Percentiles rank a stretch among this genome's conserved stretches.
phyloP scores from a whole-genome alignment of 2,113 vertebrate species.

The Mustelus asterias region DNA sequence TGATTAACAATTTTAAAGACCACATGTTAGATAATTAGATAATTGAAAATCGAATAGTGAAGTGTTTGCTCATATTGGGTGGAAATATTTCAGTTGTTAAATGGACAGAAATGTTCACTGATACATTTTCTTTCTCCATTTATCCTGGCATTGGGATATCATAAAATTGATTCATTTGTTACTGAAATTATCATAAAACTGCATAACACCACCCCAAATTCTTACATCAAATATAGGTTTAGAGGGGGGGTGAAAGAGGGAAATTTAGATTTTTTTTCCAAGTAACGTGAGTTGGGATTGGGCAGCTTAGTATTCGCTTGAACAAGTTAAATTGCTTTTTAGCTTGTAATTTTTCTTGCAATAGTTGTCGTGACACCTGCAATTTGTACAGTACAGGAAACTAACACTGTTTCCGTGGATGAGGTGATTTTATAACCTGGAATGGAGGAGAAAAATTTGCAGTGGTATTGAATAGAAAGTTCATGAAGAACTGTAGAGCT shows the following conservation, averaged over 20 bases:
- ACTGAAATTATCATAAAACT: neutral
- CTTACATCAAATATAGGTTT: neutral
- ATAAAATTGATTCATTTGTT: neutral
- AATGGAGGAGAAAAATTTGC: neutral
- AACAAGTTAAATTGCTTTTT: neutral
- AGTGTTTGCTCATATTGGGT: neutral
- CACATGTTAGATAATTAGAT: neutral
- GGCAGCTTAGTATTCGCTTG: neutral
- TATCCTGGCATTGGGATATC: neutral
- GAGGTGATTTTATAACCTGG: neutral
- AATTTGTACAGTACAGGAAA: neutral
- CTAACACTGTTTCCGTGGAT: neutral
- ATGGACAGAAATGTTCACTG: neutral
- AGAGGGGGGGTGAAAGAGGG: neutral
- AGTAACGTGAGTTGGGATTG: neutral
- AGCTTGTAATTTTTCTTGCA: neutral
- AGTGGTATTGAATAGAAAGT: neutral
- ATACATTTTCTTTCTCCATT: neutral
- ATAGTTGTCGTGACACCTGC: neutral
- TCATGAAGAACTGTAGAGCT: neutral
- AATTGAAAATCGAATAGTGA: neutral
- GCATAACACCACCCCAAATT: neutral
- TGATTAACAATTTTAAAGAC: neutral
- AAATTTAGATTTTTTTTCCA: neutral
- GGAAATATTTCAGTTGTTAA: neutral